Conservation (phyloP, 2,113 vertebrate species). For the Ptilorrhoa leucosticta region DNA sequence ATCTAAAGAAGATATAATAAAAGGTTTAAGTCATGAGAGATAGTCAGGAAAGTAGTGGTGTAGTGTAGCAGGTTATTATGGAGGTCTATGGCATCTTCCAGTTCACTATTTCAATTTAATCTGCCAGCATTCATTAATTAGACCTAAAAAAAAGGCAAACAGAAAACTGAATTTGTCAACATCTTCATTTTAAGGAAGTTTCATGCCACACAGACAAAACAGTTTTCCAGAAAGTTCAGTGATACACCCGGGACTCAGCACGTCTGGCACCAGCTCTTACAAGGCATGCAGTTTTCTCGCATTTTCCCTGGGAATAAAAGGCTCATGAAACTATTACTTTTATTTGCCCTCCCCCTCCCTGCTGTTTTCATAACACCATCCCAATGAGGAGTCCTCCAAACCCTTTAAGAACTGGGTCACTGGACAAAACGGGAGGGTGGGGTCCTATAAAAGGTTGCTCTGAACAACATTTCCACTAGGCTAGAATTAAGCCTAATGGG, state of each 20-base stretch:
- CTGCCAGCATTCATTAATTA: not conserved
- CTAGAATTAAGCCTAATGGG: not conserved
- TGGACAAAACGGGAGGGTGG: not conserved
- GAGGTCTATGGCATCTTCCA: not conserved
- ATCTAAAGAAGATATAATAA: slow-evolving; percentile 64
- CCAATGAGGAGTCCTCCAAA: not conserved
- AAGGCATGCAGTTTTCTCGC: not conserved
- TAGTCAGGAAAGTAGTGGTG: not conserved
- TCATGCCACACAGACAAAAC: not conserved
- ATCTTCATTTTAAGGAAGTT: not conserved
- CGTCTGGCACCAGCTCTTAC: not conserved
- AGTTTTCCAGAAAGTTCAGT: not conserved
- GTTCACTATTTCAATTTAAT: not conserved
- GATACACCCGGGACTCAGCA: not conserved
- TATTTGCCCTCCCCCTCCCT: not conserved
- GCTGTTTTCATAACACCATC: not conserved
- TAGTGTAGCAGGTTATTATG: not conserved
- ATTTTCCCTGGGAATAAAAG: not conserved
- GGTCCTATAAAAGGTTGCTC: not conserved
- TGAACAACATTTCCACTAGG: not conserved
- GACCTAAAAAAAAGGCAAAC: not conserved
- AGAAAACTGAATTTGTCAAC: not conserved
- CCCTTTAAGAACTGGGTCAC: not conserved
- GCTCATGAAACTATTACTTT: not conserved
- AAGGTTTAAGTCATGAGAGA: not conserved